These are phyloP conservation scores for Mesoligia furuncula DNA, from an alignment of 2,888 invertebrate genomes.

Conservation along the genomic window DNA sequence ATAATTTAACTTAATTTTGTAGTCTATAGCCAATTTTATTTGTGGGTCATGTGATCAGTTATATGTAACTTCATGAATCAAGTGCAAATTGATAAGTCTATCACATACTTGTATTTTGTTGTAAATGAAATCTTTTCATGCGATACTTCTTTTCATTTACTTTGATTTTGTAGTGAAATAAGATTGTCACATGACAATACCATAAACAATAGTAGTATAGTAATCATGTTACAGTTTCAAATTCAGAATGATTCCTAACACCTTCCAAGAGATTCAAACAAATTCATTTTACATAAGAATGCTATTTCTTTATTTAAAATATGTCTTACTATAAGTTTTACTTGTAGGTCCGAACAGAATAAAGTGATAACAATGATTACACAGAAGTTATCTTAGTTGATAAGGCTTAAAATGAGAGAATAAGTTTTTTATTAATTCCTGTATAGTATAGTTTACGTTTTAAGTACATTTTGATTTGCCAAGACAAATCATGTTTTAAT, in stretches of 20 bases:
- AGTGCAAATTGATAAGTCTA: neutral
- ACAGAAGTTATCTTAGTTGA: constrained; percentile 60
- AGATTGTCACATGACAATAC: constrained; percentile 56
- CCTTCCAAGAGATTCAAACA: neutral
- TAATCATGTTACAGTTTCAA: constrained; percentile 12
- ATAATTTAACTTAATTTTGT: neutral
- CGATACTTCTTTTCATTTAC: neutral
- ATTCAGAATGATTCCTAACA: neutral
- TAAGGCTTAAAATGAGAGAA: constrained; percentile 47
- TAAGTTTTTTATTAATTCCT: neutral
- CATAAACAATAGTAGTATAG: constrained; percentile 50
- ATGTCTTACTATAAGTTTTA: constrained; percentile 9
- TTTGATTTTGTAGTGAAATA: constrained; percentile 1
- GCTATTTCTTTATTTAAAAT: neutral
- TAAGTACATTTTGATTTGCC: neutral
- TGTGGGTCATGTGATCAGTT: constrained; percentile 44
- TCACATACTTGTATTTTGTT: neutral
- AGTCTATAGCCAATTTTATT: neutral
- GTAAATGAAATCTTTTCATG: neutral
- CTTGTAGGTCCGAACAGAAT: constrained; percentile 28
- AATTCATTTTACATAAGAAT: neutral
- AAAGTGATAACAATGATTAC: constrained; percentile 70
- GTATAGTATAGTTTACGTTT: neutral
- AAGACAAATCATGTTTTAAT: neutral
- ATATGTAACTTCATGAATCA: constrained; percentile 20